Evolutionary conservation across 2,797 vertebrate genomes (phyloP).

Genomic region (Distichodus sexfasciatus): DNA sequence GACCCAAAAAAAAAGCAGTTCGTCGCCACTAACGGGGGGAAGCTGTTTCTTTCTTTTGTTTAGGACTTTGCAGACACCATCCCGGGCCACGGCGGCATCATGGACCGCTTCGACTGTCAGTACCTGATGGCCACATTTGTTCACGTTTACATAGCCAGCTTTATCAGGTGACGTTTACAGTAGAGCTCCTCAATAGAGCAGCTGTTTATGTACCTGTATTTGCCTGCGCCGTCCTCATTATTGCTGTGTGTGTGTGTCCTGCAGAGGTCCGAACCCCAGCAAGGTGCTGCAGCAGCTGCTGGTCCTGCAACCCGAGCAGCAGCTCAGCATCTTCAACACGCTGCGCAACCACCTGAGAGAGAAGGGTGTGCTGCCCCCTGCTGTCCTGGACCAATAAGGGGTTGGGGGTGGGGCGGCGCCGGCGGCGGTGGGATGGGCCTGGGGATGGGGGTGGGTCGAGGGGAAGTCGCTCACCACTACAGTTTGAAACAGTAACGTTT

Average conservation of each 20-base stretch:
- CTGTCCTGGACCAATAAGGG: slow-evolving; percentile 64
- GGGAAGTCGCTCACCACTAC: background rate
- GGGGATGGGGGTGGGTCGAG: too few relatives aligned
- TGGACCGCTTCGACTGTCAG: slow-evolving; percentile 98
- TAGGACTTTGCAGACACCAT: slow-evolving; percentile 97
- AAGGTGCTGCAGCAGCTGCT: slow-evolving; percentile 92
- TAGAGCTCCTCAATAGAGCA: background rate
- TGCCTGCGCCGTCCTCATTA: too few relatives aligned
- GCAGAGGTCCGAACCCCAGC: slow-evolving; percentile 94
- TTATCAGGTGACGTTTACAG: slow-evolving; percentile 80
- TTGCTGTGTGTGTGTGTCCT: slow-evolving; percentile 10
- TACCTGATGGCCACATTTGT: slow-evolving; percentile 97
- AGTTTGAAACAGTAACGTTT: slow-evolving; percentile 27
- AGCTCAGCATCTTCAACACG: slow-evolving; percentile 87
- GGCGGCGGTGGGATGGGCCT: too few relatives aligned
- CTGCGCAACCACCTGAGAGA: slow-evolving; percentile 85
- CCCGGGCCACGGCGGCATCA: slow-evolving; percentile 94
- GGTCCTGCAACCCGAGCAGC: slow-evolving; percentile 90
- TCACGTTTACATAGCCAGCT: slow-evolving; percentile 95
- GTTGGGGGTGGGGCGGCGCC: too few relatives aligned
- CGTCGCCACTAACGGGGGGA: too few relatives aligned
- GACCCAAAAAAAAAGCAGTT: background rate
- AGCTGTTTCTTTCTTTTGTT: background rate
- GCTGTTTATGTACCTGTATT: too few relatives aligned
- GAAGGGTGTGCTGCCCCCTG: slow-evolving; percentile 81